These are phyloP conservation scores for Crotalus tigris DNA, from an alignment of 2,113 vertebrate species.

Conservation along the genomic window DNA sequence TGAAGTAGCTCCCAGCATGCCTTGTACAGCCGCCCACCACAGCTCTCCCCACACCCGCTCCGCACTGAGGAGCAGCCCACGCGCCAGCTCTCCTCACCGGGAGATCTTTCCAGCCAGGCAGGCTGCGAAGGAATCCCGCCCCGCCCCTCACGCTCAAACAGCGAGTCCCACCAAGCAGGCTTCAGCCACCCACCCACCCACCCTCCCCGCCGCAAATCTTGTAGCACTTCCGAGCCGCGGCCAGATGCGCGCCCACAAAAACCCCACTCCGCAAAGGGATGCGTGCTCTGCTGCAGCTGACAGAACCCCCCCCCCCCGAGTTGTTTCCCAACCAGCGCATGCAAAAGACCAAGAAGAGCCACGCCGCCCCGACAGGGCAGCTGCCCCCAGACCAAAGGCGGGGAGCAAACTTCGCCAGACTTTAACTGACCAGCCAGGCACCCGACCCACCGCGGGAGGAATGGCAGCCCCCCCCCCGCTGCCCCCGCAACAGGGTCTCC, in stretches of 20 bases:
- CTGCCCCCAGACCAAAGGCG: background rate
- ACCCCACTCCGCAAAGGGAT: background rate
- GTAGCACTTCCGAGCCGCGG: background rate
- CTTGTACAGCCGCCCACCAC: background rate
- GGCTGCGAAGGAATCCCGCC: background rate
- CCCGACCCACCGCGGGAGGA: background rate
- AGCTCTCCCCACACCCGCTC: background rate
- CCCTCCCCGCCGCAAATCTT: background rate
- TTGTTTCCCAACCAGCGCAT: background rate
- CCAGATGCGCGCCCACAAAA: background rate
- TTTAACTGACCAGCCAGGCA: background rate
- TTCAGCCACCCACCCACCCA: background rate
- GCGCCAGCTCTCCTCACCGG: background rate
- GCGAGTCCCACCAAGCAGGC: background rate
- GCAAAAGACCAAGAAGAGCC: background rate
- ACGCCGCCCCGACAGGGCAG: background rate
- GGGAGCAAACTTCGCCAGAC: background rate
- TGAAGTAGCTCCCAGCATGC: background rate
- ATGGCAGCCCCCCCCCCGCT: background rate
- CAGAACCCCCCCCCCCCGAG: background rate
- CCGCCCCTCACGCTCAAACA: too few species aligned
- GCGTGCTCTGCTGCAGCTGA: background rate
- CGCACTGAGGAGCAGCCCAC: background rate
- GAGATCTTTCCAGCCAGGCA: background rate
- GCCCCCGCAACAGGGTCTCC: background rate